phyloP scores from a whole-genome alignment of 2,888 invertebrate genomes.

The Chrysopilus asiliformis region DNA sequence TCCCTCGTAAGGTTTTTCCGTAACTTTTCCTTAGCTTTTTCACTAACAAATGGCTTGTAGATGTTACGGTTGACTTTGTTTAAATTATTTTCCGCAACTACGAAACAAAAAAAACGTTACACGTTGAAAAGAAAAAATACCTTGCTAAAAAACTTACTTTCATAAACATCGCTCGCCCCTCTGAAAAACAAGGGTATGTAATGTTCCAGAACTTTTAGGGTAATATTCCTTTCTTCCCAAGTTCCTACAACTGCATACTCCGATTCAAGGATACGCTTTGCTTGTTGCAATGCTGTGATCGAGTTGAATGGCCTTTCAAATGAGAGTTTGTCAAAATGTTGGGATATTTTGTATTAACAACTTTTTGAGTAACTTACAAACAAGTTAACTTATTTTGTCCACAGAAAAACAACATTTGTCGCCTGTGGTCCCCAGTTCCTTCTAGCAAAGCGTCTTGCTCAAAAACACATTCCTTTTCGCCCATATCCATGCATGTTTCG shows the following conservation, averaged over 20 bases:
- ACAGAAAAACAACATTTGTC: constrained; percentile 81
- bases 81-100: too few species aligned
- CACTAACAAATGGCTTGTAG: constrained; percentile 73
- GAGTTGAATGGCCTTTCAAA: constrained; percentile 80
- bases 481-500: constrained; percentile 63
- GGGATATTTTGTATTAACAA: too few species aligned
- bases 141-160: constrained; percentile 46
- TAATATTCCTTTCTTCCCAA: constrained; percentile 71
- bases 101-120: too few species aligned
- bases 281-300: constrained; percentile 59
- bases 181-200: constrained; percentile 68
- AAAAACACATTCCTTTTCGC: constrained; percentile 67
- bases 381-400: constrained; percentile 67
- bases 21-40: constrained; percentile 68
- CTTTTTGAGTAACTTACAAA: constrained; percentile 54
- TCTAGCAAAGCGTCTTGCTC: constrained; percentile 50
- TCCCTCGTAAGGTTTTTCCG: constrained; percentile 73
- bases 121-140: constrained; percentile 44
- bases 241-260: constrained; percentile 78
- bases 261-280: constrained; percentile 67
- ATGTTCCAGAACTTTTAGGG: constrained; percentile 63
- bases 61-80: constrained; percentile 67
- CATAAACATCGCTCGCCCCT: constrained; percentile 59
- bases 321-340: too few species aligned
- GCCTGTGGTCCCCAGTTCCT: constrained; percentile 61